A percentile compares a stretch with the other conserved stretches of the same genome.
These are phyloP conservation scores for Epizoanthus stellaris DNA, from an alignment of 92 coral and sea anemone genomes.

Conservation along the genomic window DNA sequence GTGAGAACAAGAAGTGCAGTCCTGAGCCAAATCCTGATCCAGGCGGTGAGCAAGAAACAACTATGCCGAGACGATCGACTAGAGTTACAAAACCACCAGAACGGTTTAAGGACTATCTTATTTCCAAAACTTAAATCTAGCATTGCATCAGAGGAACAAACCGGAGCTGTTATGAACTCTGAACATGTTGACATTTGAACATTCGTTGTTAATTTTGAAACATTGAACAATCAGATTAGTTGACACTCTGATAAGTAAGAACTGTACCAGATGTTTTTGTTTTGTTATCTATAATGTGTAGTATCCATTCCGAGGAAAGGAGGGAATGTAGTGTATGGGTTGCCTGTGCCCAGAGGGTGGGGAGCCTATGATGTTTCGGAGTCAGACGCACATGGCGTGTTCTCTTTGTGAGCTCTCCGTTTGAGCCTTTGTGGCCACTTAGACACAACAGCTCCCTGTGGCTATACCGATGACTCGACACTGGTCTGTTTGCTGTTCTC, in stretches of 20 bases:
- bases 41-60: not conserved
- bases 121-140: not conserved
- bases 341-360: not conserved
- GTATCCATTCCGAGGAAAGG: not conserved
- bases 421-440: too few species aligned
- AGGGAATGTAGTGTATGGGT: not conserved
- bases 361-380: too few species aligned
- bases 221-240: not conserved
- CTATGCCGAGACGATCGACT: not conserved
- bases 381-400: too few species aligned
- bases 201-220: slow-evolving; percentile 9
- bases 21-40: slow-evolving; percentile 12
- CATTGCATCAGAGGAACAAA: not conserved
- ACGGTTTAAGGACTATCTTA: slow-evolving; percentile 17
- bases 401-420: too few species aligned
- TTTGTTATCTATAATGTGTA: not conserved
- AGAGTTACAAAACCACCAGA: slow-evolving; percentile 11
- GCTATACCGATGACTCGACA: slow-evolving; percentile 2
- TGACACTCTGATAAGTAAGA: not conserved
- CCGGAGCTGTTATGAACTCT: not conserved
- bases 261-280: not conserved
- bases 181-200: slow-evolving; percentile 8
- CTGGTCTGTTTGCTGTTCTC: not conserved
- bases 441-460: too few species aligned
- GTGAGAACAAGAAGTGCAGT: slow-evolving; percentile 10